phyloP scores from a whole-genome alignment of 2,888 invertebrate species.

The Antheraea assamensis region DNA sequence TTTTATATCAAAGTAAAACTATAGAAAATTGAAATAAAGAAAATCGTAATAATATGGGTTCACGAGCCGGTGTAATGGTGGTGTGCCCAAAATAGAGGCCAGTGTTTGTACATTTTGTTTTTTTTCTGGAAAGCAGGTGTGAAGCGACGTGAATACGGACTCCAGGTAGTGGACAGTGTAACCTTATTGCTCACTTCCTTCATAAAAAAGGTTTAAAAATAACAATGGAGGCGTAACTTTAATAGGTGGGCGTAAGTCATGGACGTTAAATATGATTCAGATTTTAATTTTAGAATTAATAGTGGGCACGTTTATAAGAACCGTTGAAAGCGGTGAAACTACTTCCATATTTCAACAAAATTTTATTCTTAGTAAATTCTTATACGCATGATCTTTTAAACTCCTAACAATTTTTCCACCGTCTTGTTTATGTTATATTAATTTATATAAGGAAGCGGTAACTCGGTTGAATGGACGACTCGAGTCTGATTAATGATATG shows the following conservation, averaged over 20 bases:
- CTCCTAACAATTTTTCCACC: conserved; percentile 35
- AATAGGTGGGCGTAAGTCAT: conserved; percentile 58
- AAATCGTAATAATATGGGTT: conserved; percentile 55
- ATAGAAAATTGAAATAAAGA: not conserved
- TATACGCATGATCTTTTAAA: conserved; percentile 22
- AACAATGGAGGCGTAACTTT: conserved; percentile 53
- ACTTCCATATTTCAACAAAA: conserved; percentile 25
- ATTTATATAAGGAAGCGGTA: conserved; percentile 58
- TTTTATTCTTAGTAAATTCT: conserved; percentile 20
- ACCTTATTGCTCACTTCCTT: conserved; percentile 71
- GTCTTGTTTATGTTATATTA: conserved; percentile 57
- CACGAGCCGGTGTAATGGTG: conserved; percentile 45
- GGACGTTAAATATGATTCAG: conserved; percentile 39
- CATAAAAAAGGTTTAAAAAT: conserved; percentile 53
- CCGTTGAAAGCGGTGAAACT: conserved; percentile 29
- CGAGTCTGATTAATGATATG: conserved; percentile 63
- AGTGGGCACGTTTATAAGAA: conserved; percentile 33
- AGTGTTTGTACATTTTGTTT: conserved; percentile 68
- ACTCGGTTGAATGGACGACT: conserved; percentile 49
- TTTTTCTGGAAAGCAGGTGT: conserved; percentile 75
- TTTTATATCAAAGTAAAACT: not conserved
- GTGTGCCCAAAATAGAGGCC: conserved; percentile 60
- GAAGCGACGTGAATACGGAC: conserved; percentile 44
- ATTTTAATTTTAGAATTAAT: conserved; percentile 37
- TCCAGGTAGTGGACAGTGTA: conserved; percentile 62